Conservation (phyloP, 2,797 vertebrate species). For the Iguana delicatissima region DNA sequence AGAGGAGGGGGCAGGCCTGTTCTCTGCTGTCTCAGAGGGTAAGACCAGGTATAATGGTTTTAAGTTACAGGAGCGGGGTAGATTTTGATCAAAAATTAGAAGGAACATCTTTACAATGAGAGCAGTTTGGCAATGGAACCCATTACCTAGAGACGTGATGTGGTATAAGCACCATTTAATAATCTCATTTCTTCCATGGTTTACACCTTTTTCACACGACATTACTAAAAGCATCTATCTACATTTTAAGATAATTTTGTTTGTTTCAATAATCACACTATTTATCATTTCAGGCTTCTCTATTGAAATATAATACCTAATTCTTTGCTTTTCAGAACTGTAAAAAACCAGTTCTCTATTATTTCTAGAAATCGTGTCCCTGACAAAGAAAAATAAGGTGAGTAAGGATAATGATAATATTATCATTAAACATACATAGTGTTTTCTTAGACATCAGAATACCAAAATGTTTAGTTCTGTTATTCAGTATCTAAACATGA, state of each 20-base stretch:
- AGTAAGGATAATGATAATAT: neutral
- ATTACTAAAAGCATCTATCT: neutral
- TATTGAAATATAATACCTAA: neutral
- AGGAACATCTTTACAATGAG: no score
- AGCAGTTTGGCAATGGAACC: no score
- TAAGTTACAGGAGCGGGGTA: no score
- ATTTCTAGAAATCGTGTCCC: conserved; percentile 16
- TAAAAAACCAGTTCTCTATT: conserved; percentile 18
- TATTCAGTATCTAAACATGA: conserved; percentile 9
- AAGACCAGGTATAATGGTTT: no score
- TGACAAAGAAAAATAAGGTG: conserved; percentile 1
- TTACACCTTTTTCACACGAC: neutral
- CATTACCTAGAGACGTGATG: no score
- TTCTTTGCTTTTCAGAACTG: neutral
- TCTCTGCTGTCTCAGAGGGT: no score
- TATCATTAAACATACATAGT: conserved; percentile 13
- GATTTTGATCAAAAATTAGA: no score
- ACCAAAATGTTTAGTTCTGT: neutral
- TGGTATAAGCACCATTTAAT: neutral
- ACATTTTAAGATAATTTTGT: neutral
- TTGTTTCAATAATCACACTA: conserved; percentile 7
- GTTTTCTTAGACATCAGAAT: conserved; percentile 33
- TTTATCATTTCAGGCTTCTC: neutral
- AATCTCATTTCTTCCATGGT: neutral
- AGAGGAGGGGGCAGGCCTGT: no score